Evolutionary conservation across 2,113 vertebrate genomes (phyloP), one percentile per base, ranked within the genome.

Genomic region (Caranx melampygus): DNA sequence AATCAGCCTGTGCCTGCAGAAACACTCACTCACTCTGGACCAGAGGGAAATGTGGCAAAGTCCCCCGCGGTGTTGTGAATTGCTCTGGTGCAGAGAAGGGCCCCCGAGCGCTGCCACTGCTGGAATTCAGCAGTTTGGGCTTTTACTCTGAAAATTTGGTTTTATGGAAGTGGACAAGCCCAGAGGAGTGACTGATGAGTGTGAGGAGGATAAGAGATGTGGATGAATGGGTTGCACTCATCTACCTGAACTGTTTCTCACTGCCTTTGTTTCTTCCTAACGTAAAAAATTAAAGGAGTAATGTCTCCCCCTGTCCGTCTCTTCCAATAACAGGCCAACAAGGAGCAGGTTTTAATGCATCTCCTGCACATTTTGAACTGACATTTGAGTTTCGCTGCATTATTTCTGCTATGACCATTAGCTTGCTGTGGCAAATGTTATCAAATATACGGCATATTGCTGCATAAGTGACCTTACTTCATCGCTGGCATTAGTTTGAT

Each of bases 1-100:
- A 74, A 85, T 74, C 64, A 67, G 66, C 66, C 54, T 51, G 75
- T 77, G 66, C 34, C 75, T 65, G 75, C 76, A 76, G 15, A 72
- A 69, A 62, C 65, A 35, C 54, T 52, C 40, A 10, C 62, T 71
- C 75, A 26, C 26, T 70, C 52, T 37, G 68, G 62, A 72, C 45
- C 42, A 9, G 35, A 51, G 58, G 67, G 51, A 33, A 67, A 44
- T 78, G 78, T 33, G 72, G 35, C 5, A 10, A 64, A n/a, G 47
- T 18, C 42, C 42, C 75, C 71, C 3, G 20, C 5, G 47, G 68
- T 37, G 58, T 16, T 65, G 33, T 16, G 64, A 83, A 79, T 80
- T 80, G 72, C 72, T 69, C 37, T 0, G 10, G 58, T 34, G 57
- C 65, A 0, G 5, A 11, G 26, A 66, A 61, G 10, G 31, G 26